Percentiles rank a stretch among this genome's conserved stretches.
Conservation (phyloP, 1,140 invertebrate species). For the Ruditapes philippinarum region DNA sequence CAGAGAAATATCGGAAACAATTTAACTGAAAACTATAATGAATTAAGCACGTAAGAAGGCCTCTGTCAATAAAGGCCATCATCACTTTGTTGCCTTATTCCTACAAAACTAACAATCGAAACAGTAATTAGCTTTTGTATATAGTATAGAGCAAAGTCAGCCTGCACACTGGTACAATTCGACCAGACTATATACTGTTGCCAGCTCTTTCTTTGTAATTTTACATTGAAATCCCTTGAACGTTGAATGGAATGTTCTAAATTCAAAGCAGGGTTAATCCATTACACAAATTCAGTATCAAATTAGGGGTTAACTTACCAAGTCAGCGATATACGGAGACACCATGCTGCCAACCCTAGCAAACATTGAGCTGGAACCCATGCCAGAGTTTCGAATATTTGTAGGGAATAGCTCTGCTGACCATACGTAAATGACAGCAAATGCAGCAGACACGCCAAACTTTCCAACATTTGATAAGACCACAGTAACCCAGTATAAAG, state of each 20-base stretch:
- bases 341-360: constrained; percentile 72
- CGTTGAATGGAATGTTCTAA: neutral
- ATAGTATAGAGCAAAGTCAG: too few relatives aligned
- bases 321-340: constrained; percentile 69
- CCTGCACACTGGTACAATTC: too few relatives aligned
- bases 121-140: too few relatives aligned
- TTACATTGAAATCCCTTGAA: neutral
- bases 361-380: constrained; percentile 70
- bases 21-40: too few relatives aligned
- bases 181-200: too few relatives aligned
- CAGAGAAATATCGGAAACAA: too few relatives aligned
- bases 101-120: too few relatives aligned
- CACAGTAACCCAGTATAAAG: constrained; percentile 50
- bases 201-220: neutral
- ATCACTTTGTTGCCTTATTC: too few relatives aligned
- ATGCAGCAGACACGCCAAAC: constrained; percentile 69
- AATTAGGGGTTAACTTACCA: neutral
- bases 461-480: constrained; percentile 64
- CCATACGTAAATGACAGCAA: constrained; percentile 89
- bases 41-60: too few relatives aligned
- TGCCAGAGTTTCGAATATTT: constrained; percentile 91
- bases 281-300: neutral
- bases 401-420: constrained; percentile 91
- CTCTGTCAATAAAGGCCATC: too few relatives aligned
- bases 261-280: neutral